A percentile compares a stretch with the other conserved stretches of the same genome.
phyloP scores from a whole-genome alignment of 2,113 vertebrate genomes.

The Bettongia penicillata region DNA sequence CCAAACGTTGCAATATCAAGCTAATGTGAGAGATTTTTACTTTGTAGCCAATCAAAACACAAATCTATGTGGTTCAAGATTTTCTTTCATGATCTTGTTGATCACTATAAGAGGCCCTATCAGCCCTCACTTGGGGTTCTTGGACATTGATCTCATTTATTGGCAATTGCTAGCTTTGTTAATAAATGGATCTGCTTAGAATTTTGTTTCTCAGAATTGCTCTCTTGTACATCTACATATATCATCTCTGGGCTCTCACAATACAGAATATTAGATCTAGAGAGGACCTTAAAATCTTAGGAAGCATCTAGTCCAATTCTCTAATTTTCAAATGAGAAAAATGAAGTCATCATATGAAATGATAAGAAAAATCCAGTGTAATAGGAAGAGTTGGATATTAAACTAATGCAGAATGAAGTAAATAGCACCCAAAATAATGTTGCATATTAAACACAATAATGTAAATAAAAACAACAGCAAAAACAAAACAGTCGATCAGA shows the following conservation, averaged over 20 bases:
- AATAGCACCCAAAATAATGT: background rate
- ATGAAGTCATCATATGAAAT: background rate
- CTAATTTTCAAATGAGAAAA: background rate
- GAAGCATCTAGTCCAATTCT: background rate
- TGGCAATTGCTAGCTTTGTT: background rate
- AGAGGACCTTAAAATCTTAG: background rate
- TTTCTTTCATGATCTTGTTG: background rate
- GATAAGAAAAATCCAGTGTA: background rate
- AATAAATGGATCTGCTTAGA: background rate
- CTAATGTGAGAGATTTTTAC: no score
- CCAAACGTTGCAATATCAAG: no score
- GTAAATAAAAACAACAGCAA: background rate
- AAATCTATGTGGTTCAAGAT: no score
- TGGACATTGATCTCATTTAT: background rate
- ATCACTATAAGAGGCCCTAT: background rate
- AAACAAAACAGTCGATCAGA: no score
- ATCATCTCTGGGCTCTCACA: background rate
- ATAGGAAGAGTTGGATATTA: background rate
- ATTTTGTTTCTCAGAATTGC: background rate
- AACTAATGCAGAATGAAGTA: background rate
- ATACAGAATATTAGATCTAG: background rate
- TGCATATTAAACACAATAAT: background rate
- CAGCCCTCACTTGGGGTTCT: background rate
- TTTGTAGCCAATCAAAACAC: no score
- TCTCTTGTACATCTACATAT: background rate